These are phyloP conservation scores for Prinia subflava DNA, from an alignment of 2,113 vertebrate genomes.

Conservation along the genomic window DNA sequence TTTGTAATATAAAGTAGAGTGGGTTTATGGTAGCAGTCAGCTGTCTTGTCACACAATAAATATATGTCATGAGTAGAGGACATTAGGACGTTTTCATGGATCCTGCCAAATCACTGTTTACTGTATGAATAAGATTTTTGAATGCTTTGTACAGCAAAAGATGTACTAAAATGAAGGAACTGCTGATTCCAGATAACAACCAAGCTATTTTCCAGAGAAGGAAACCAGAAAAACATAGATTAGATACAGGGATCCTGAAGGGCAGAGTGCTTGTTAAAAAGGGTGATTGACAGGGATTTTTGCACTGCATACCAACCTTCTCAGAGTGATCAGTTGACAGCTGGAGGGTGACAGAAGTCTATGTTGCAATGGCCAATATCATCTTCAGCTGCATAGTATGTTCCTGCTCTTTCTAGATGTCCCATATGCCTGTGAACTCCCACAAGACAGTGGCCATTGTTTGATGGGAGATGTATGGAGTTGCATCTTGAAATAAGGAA, in stretches of 20 bases:
- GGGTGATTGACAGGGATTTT: background rate
- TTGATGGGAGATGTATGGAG: background rate
- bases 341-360: background rate
- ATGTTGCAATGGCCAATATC: background rate
- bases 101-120: background rate
- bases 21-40: background rate
- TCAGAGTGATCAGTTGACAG: background rate
- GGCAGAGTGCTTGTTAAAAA: background rate
- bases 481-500: background rate
- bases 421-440: rapidly evolving
- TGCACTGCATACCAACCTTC: background rate
- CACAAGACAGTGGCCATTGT: background rate
- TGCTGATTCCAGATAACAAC: background rate
- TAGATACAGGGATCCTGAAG: background rate
- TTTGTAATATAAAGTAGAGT: background rate
- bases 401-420: background rate
- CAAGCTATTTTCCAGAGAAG: background rate
- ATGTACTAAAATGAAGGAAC: background rate
- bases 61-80: background rate
- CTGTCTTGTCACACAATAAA: background rate
- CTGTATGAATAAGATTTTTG: background rate
- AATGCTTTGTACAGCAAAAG: background rate
- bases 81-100: background rate
- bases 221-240: background rate
- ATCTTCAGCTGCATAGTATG: background rate